Conservation (phyloP, 2,797 vertebrate genomes). For the Pangasius sanitwongsei region DNA sequence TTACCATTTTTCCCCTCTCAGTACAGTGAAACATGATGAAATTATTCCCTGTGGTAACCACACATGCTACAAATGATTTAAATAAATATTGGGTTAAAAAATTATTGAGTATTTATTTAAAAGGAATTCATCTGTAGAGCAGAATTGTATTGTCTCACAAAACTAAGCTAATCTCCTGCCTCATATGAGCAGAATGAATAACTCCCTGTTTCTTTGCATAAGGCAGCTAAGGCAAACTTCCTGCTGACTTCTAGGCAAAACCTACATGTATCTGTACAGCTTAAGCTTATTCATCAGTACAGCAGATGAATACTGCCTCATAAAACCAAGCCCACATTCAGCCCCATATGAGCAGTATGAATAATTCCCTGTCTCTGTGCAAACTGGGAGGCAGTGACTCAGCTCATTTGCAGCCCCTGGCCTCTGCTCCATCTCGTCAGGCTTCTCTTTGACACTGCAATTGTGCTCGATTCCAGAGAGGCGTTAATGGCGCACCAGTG, state of each 20-base stretch:
- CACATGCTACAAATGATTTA: not conserved
- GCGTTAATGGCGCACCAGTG: constrained; percentile 63
- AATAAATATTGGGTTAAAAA: not conserved
- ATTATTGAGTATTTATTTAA: not conserved
- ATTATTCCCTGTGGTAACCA: not conserved
- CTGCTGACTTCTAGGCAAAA: not conserved
- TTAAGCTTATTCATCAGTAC: not conserved
- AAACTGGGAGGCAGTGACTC: constrained; percentile 66
- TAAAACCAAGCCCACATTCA: not conserved
- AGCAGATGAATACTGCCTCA: not conserved
- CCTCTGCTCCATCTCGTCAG: constrained; percentile 45
- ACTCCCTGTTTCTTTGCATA: not conserved
- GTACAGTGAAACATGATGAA: not conserved
- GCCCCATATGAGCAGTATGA: not conserved
- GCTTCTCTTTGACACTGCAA: constrained; percentile 59
- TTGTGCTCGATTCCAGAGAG: constrained; percentile 58
- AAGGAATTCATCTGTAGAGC: not conserved
- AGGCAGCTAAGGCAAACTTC: not conserved
- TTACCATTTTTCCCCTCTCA: not conserved
- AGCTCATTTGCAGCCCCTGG: constrained; percentile 53
- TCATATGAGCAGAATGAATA: not conserved
- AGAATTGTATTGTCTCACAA: not conserved
- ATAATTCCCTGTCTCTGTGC: constrained; percentile 68
- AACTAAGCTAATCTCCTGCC: not conserved
- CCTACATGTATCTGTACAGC: not conserved